Conservation (phyloP, 2,888 invertebrate species). For the Aproaerema taeniolella region DNA sequence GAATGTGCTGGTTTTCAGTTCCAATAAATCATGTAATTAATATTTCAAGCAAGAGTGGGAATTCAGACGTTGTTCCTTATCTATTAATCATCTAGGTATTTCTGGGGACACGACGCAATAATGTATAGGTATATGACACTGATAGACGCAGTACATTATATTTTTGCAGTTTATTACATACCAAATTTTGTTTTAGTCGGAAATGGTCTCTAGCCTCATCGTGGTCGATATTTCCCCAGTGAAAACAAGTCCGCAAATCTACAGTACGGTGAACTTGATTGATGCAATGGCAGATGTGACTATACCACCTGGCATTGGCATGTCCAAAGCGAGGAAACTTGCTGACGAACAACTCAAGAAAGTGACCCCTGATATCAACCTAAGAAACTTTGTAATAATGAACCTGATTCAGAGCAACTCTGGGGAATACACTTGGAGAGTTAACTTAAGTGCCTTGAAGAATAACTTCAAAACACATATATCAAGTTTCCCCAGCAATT, state of each 20-base stretch:
- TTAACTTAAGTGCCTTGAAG: slow-evolving; percentile 86
- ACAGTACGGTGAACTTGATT: slow-evolving; percentile 80
- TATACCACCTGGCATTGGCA: slow-evolving; percentile 78
- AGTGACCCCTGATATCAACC: slow-evolving; percentile 73
- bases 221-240: slow-evolving; percentile 86
- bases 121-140: too few species aligned
- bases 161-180: too few species aligned
- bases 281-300: slow-evolving; percentile 80
- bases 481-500: slow-evolving; percentile 79
- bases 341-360: slow-evolving; percentile 79
- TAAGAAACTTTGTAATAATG: slow-evolving; percentile 88
- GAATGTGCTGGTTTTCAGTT: too few species aligned
- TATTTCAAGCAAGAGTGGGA: too few species aligned
- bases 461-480: slow-evolving; percentile 81
- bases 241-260: slow-evolving; percentile 78
- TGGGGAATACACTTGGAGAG: slow-evolving; percentile 84
- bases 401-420: slow-evolving; percentile 85
- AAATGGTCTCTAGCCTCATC: slow-evolving; percentile 80
- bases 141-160: too few species aligned
- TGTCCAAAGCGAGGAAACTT: slow-evolving; percentile 82
- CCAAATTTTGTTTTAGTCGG: slow-evolving; percentile 79
- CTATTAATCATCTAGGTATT: too few species aligned
- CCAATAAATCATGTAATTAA: too few species aligned
- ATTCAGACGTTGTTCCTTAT: too few species aligned
- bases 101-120: too few species aligned